Base-by-base conservation (phyloP, 2,797 vertebrate species). In the Gadopsis marmoratus region DNA sequence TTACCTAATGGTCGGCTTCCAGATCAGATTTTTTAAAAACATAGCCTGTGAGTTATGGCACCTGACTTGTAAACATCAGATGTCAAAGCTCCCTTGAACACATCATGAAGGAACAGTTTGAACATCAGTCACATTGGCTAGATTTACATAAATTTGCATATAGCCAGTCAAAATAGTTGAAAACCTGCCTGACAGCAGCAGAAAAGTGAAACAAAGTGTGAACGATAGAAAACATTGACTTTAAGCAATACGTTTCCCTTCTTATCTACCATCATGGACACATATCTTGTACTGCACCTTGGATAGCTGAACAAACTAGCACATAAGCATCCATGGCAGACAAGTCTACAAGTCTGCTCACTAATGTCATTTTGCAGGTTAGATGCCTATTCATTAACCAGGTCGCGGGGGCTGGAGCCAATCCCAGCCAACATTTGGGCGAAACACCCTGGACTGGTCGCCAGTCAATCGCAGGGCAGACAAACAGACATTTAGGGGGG, bases 81-180 rank as follows among this genome's bases (percentile, higher is more conserved):
- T 47, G 14, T 47, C n/a, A 67, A 35, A 67, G 29, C 6, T 31
- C 51, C 43, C 17, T 31, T 2, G 4, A 50, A 67, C 51, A 45
- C 26, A 41, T 47, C 7, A 10, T 14, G 11, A 69, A 45, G 53
- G 17, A 56, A 48, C 23, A 39, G 21, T 72, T 58, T 51, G 21
- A 51, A 53, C 53, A 56, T 21, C 41, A 9, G 10, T 51, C 39
- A 26, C 11, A 60, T 54, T 45, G 7, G 11, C 7, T 43, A 56
- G 26, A 70, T 55, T 69, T 69, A 23, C 43, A 17, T 37, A 41
- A 60, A 50, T 12, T 60, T 60, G n/a, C 45, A 71, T 29, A 13
- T 17, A 58, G 21, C 19, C 26, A 31, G 53, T 70, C 29, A 48
- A 35, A 59, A 33, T 58, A 59, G 48, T 58, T 47, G 21, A 47